A percentile compares a stretch with the other conserved stretches of the same genome.
These are phyloP conservation scores for Petrophora chlorosata DNA, from an alignment of 2,888 invertebrate species.

Conservation along the genomic window DNA sequence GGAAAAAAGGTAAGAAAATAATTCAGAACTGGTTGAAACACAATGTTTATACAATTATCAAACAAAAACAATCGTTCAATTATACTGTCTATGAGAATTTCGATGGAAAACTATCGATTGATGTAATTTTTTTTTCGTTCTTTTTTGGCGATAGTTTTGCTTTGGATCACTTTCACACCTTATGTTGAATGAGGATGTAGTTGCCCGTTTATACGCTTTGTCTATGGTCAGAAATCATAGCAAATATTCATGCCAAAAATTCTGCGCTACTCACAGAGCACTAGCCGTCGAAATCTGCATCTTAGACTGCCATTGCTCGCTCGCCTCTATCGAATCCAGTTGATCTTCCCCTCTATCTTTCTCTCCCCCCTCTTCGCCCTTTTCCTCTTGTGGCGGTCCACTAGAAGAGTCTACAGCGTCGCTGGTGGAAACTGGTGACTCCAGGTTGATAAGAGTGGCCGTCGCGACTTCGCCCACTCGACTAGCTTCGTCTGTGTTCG, in stretches of 20 bases:
- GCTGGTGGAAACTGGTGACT: conserved; percentile 65
- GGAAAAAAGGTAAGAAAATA: too few relatives aligned
- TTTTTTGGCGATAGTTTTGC: too few relatives aligned
- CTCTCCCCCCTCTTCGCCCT: conserved; percentile 24
- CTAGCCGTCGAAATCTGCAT: conserved; percentile 69
- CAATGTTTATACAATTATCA: too few relatives aligned
- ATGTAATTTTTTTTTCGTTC: too few relatives aligned
- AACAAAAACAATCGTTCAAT: too few relatives aligned
- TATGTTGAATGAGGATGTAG: too few relatives aligned
- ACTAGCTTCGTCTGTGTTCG: conserved; percentile 64
- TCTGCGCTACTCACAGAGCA: conserved; percentile 61
- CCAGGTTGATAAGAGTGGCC: conserved; percentile 72
- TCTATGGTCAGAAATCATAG: too few relatives aligned
- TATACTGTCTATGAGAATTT: too few relatives aligned
- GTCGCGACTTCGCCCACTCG: conserved; percentile 69
- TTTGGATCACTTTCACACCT: too few relatives aligned
- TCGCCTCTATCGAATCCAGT: conserved; percentile 74
- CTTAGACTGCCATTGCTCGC: conserved; percentile 69
- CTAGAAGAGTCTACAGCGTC: conserved; percentile 47
- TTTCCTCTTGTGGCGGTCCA: conserved; percentile 37
- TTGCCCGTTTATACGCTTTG: too few relatives aligned
- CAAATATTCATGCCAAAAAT: background rate
- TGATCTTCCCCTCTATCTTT: conserved; percentile 58
- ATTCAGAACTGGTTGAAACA: too few relatives aligned
- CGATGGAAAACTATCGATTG: too few relatives aligned